A percentile compares a stretch with the other conserved stretches of the same genome.
Evolutionary conservation across 1,140 invertebrate species (phyloP).

Genomic region (Cherax quadricarinatus): DNA sequence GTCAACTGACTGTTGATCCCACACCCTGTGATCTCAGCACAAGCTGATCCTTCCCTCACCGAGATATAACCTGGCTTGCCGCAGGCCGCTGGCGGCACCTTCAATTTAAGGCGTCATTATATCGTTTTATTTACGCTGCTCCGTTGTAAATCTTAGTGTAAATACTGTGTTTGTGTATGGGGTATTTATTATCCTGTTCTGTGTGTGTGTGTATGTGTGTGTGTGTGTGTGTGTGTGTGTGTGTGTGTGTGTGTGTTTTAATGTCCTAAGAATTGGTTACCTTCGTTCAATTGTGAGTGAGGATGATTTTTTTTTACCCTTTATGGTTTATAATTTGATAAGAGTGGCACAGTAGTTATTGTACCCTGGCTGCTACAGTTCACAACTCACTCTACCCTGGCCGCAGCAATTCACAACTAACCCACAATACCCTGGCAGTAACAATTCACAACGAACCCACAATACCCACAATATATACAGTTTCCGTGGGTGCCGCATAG

Average conservation of each 20-base stretch:
- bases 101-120: neutral
- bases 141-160: neutral
- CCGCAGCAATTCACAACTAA: no score
- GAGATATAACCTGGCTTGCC: neutral
- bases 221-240: neutral
- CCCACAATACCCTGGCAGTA: no score
- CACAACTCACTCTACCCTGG: no score
- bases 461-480: no score
- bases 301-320: no score
- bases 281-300: no score
- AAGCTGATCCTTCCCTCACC: neutral
- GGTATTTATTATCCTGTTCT: neutral
- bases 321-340: no score
- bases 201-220: neutral
- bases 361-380: no score
- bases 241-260: neutral
- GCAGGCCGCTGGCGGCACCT: neutral
- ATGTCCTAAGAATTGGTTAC: no score
- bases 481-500: no score
- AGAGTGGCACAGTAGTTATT: no score
- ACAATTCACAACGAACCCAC: no score
- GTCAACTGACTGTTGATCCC: neutral
- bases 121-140: neutral
- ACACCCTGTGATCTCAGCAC: neutral
- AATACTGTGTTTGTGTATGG: neutral